Evolutionary conservation across 2,797 vertebrate species (phyloP), one percentile per base, ranked within the genome.

Genomic region (Philypnodon macrostomus): DNA sequence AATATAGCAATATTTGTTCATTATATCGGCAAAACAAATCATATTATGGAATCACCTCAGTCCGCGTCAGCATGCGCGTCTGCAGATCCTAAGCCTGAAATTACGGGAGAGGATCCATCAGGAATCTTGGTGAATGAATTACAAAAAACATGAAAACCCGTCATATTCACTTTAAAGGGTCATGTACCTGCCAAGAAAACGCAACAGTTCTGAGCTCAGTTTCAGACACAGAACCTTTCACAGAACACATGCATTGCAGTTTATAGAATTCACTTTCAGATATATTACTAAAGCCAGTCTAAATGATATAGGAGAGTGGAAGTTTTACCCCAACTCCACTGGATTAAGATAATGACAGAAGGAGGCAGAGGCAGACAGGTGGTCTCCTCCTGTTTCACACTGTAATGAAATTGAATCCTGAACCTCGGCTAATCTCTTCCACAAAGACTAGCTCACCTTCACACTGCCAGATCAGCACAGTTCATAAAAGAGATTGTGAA

Each of bases 391-490:
- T 72, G 47, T 79, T 80, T 83, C 67, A 83, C 65, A 78, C 63
- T 64, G 64, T 78, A 69, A 79, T 87, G 47, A 75, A 84, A 85
- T 74, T 80, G 60, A 86, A 82, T 86, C 79, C 73, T 75, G 77
- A 83, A 84, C 57, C 70, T 73, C 65, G 38, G 15, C 58, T 86
- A 80, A 87, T 83, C 78, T 75, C 67, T 65, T 48, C 44, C 64
- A 79, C 56, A 80, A 71, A 68, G 55, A 56, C 75, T 75, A 73
- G 37, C 33, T 16, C 34, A 58, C 40, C 45, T 76, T 53, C 21
- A 16, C 12, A 17, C 11, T 30, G 7, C 39, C 39, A 8, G 33
- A n/a, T 47, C 38, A 48, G 38, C 18, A 49, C 33, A 13, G 50
- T 58, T 29, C 41, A 7, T 21, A 15, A 35, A 16, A 34, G 16